A percentile compares a stretch with the other conserved stretches of the same genome.
Evolutionary conservation across 1,140 invertebrate genomes (phyloP).

Genomic region (Teleogryllus occipitalis): DNA sequence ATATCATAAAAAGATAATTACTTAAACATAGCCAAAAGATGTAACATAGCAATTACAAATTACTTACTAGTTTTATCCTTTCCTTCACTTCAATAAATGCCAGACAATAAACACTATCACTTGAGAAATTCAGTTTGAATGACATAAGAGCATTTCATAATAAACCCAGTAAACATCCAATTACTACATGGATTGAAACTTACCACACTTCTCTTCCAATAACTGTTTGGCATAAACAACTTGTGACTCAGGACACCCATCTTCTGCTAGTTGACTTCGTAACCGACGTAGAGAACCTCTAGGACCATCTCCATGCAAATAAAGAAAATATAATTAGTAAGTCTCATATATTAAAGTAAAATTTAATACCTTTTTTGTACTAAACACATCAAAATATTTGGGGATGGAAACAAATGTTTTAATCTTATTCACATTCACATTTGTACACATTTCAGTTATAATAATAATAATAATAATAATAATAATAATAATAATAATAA

Average conservation of each 20-base stretch:
- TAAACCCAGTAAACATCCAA: too few relatives aligned
- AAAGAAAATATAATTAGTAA: not conserved
- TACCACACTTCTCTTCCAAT: slow-evolving; percentile 60
- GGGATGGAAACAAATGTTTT: not conserved
- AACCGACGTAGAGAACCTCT: slow-evolving; percentile 54
- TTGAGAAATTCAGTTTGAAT: too few relatives aligned
- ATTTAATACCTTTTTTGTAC: not conserved
- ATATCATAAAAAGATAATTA: too few relatives aligned
- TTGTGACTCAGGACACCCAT: slow-evolving; percentile 73
- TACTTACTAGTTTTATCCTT: too few relatives aligned
- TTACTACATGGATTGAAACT: slow-evolving; percentile 19
- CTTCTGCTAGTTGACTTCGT: slow-evolving; percentile 63
- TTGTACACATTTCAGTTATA: not conserved
- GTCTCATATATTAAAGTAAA: not conserved
- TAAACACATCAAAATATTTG: not conserved
- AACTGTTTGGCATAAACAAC: slow-evolving; percentile 66
- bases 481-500: not conserved
- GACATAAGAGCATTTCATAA: too few relatives aligned
- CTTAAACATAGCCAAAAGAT: too few relatives aligned
- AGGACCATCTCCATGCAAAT: slow-evolving; percentile 47
- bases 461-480: not conserved
- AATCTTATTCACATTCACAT: not conserved
- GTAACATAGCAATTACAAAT: too few relatives aligned
- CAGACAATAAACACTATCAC: too few relatives aligned
- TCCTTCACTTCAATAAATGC: too few relatives aligned